These are phyloP conservation scores for Proisotoma minuta DNA, from an alignment of 2,888 invertebrate genomes.

Conservation along the genomic window DNA sequence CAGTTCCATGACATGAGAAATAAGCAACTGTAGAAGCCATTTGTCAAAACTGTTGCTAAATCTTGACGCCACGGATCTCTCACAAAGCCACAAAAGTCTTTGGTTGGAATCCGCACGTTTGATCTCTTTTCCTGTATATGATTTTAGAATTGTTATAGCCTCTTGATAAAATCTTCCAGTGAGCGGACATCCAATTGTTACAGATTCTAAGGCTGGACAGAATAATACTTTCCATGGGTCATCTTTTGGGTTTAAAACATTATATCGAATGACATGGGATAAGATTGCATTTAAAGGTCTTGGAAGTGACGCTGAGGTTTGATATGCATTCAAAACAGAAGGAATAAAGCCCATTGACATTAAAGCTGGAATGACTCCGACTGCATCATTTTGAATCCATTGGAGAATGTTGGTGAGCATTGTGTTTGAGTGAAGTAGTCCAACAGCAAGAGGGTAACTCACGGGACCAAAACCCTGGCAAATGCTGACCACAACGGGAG, in stretches of 20 bases:
- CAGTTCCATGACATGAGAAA: conserved; percentile 41
- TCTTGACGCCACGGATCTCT: conserved; percentile 28
- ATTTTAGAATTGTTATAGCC: conserved; percentile 32
- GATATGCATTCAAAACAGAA: conserved; percentile 34
- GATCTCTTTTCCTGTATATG: conserved; percentile 29
- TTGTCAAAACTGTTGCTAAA: conserved; percentile 43
- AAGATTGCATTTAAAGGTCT: conserved; percentile 35
- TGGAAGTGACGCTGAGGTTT: conserved; percentile 14
- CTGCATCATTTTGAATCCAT: conserved; percentile 41
- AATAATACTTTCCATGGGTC: conserved; percentile 42
- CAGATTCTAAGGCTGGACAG: conserved; percentile 44
- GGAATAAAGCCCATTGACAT: conserved; percentile 44
- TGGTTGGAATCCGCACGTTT: conserved; percentile 34
- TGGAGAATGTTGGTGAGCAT: conserved; percentile 39
- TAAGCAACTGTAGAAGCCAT: conserved; percentile 44
- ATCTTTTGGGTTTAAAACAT: conserved; percentile 39
- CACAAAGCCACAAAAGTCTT: conserved; percentile 42
- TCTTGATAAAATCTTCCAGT: conserved; percentile 41
- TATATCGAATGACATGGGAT: conserved; percentile 33
- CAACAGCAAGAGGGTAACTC: conserved; percentile 38
- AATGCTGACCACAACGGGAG: conserved; percentile 31
- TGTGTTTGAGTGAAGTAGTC: conserved; percentile 37
- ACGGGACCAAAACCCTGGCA: conserved; percentile 44
- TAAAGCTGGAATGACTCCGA: conserved; percentile 36
- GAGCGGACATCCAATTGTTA: conserved; percentile 31